Conservation (phyloP, 2,888 invertebrate species). For the Stenichneumon culpator region DNA sequence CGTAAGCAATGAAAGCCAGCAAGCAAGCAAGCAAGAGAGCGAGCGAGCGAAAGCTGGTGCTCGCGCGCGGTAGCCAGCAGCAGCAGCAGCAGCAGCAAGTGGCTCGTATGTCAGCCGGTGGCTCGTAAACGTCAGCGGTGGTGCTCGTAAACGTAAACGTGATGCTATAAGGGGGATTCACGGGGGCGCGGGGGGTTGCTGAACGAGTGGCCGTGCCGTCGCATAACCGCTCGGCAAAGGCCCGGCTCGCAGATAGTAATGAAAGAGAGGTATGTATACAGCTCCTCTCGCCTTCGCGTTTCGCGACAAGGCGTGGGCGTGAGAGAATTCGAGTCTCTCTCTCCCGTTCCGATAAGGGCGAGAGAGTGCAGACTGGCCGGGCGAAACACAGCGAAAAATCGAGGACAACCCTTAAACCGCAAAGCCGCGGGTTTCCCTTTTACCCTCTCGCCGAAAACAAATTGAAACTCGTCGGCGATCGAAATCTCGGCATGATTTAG, state of each 20-base stretch:
- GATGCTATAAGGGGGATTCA: constrained; percentile 84
- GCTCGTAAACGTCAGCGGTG: constrained; percentile 85
- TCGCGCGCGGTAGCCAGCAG: constrained; percentile 66
- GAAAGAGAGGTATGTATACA: constrained; percentile 15
- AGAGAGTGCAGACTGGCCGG: not conserved
- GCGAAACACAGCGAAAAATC: constrained; percentile 15
- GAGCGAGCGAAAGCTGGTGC: constrained; percentile 63
- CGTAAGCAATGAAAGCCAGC: constrained; percentile 83
- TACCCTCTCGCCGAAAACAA: constrained; percentile 20
- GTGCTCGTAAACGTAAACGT: constrained; percentile 85
- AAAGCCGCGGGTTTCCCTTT: not conserved
- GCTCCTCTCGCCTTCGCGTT: constrained; percentile 28
- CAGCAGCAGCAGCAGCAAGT: constrained; percentile 82
- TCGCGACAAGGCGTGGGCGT: constrained; percentile 17
- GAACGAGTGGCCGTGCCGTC: constrained; percentile 81
- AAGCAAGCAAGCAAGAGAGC: constrained; percentile 59
- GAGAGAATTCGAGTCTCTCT: not conserved
- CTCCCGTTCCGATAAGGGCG: not conserved
- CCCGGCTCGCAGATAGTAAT: constrained; percentile 59
- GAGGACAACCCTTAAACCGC: constrained; percentile 32
- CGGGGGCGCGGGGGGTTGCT: constrained; percentile 70
- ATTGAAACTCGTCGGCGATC: constrained; percentile 52
- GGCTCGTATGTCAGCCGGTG: constrained; percentile 86
- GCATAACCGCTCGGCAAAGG: constrained; percentile 76
- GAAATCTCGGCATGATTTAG: constrained; percentile 54